Percentiles rank a stretch among this genome's conserved stretches.
Conservation (phyloP, 1,140 invertebrate species). For the Magallana gigas region DNA sequence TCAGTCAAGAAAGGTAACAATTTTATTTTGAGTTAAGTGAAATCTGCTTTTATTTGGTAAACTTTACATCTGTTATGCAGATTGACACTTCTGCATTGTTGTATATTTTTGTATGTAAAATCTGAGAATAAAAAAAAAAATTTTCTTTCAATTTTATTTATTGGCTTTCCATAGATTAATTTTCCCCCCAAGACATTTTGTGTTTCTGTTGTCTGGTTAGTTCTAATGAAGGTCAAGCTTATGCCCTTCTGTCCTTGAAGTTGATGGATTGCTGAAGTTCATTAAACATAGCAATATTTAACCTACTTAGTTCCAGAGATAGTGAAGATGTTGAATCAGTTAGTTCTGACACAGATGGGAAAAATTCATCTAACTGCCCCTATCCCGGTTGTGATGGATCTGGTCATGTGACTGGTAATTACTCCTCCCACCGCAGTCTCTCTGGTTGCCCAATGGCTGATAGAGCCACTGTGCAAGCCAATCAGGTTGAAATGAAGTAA, state of each 20-base stretch:
- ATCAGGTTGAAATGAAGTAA: constrained; percentile 82
- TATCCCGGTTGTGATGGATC: constrained; percentile 80
- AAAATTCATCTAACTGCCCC: constrained; percentile 71
- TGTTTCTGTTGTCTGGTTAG: constrained; percentile 20
- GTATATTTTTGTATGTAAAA: constrained; percentile 28
- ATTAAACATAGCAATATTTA: constrained; percentile 8
- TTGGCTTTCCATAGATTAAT: constrained; percentile 29
- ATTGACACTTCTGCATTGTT: constrained; percentile 21
- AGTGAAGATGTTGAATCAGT: constrained; percentile 19
- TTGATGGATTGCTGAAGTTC: background rate
- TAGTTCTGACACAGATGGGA: constrained; percentile 32
- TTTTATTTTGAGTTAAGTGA: background rate
- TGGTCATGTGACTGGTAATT: constrained; percentile 85
- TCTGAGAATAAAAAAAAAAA: background rate
- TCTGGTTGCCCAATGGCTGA: constrained; percentile 89
- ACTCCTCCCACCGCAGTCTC: constrained; percentile 87
- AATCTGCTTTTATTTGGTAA: background rate
- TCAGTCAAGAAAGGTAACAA: background rate
- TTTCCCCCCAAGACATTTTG: background rate
- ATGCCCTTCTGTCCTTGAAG: background rate
- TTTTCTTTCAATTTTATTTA: background rate
- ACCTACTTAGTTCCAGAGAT: constrained; percentile 43
- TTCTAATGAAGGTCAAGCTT: background rate
- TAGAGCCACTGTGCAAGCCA: constrained; percentile 75
- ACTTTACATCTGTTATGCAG: constrained; percentile 2